phyloP scores from a whole-genome alignment of 2,888 invertebrate genomes.

The Agrochola lota region DNA sequence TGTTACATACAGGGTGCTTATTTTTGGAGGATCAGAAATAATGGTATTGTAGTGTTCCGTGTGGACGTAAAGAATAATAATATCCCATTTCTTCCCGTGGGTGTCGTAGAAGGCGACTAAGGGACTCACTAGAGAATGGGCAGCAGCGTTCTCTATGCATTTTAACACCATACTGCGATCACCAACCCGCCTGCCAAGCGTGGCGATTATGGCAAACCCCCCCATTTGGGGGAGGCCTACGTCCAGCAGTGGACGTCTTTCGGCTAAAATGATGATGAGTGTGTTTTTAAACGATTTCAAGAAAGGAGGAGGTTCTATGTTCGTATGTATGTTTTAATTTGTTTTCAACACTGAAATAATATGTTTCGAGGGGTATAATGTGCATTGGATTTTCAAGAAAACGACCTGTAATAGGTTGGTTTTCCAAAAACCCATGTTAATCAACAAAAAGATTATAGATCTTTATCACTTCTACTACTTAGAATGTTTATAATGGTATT shows the following conservation, averaged over 20 bases:
- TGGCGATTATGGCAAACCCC: no score
- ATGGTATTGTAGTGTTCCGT: background rate
- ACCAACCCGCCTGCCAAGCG: no score
- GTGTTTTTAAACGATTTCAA: background rate
- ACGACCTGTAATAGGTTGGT: background rate
- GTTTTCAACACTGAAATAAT: background rate
- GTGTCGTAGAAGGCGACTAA: no score
- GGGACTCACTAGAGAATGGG: no score
- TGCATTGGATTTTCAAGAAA: background rate
- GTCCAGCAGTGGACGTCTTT: no score
- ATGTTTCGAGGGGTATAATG: background rate
- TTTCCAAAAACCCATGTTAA: background rate
- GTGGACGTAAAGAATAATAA: no score
- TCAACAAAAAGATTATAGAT: background rate
- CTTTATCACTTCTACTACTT: background rate
- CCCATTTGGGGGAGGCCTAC: no score
- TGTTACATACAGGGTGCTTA: background rate
- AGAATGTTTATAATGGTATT: slow-evolving; percentile 18
- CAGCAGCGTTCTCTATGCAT: no score
- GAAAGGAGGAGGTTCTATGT: background rate
- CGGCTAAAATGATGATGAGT: no score
- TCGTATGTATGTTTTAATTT: background rate
- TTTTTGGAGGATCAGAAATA: background rate
- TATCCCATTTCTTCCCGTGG: no score
- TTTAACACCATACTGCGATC: no score